Evolutionary conservation across 2,113 vertebrate species (phyloP), one percentile per base, ranked within the genome.

Genomic region (Globicephala melas): DNA sequence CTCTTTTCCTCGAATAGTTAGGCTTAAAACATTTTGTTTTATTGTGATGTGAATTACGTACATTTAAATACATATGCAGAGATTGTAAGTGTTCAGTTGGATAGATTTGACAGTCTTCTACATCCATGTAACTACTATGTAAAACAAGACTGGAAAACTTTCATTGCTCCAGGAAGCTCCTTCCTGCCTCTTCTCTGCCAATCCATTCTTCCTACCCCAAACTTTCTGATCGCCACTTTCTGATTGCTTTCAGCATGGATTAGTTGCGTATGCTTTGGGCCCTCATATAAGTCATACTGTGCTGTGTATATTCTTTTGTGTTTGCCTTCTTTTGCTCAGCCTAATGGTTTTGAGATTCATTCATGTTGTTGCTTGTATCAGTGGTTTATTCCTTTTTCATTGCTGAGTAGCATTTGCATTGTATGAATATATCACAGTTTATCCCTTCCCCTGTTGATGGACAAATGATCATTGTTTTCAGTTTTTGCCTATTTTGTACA

Each of bases 1-100:
- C 13, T 90, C 23, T 86, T 93, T 95, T 90, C 67, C 84, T 79
- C 62, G 44, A 92, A 55, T 25, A 71, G 47, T 63, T 97, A 90
- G 73, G 23, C 67, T 91, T 82, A 83, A 89, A 68, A n/a, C 28
- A 76, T 89, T 10, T 91, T 81, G 21, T 76, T 97, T 86, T 55
- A 71, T 63, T 74, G 38, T 91, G 68, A 36, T 94, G 4, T 83
- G n/a, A 80, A 92, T 96, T 87, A 31, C 15, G 10, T 90, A 80
- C 15, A 36, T 80, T 58, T 80, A 58, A 53, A 15, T 85, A 50
- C 53, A 87, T 68, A 77, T 68, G 13, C 5, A 28, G 10, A 90
- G 91, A 6, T 70, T 70, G 44, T 91, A 91, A 62, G 47, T 65
- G 4, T 85, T 96, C 15, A 41, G 1, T 83, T 89, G 58, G 63